Percentiles rank a stretch among this genome's conserved stretches.
These are phyloP conservation scores for Zoanthus solanderi DNA, from an alignment of 92 coral and sea anemone genomes.

Conservation along the genomic window DNA sequence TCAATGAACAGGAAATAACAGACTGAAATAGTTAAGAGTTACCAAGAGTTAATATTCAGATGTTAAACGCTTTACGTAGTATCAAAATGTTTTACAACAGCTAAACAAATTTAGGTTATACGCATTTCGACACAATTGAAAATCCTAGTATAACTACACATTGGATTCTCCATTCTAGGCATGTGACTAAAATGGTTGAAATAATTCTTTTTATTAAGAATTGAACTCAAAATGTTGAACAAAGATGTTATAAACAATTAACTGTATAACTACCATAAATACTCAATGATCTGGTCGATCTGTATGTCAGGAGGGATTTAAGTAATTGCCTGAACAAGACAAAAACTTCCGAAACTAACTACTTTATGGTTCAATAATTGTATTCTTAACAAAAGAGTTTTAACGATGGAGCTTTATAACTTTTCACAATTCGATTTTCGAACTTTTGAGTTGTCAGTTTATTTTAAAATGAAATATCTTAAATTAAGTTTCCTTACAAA, in stretches of 20 bases:
- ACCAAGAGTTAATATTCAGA: conserved; percentile 1
- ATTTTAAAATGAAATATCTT: conserved; percentile 37
- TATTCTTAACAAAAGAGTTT: conserved; percentile 45
- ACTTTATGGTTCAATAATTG: conserved; percentile 45
- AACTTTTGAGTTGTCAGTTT: neutral
- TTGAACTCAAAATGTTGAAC: neutral
- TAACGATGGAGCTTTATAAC: conserved; percentile 36
- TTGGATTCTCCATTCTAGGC: neutral
- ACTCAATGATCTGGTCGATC: conserved; percentile 35
- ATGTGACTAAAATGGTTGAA: neutral
- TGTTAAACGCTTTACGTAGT: neutral
- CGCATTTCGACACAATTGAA: neutral
- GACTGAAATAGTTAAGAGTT: neutral
- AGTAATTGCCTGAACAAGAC: conserved; percentile 45
- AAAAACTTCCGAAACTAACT: conserved; percentile 48
- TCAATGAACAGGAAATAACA: conserved; percentile 30
- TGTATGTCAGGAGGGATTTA: conserved; percentile 41
- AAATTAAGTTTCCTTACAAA: conserved; percentile 42
- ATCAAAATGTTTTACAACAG: neutral
- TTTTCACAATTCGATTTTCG: conserved; percentile 10
- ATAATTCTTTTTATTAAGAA: conserved; percentile 16
- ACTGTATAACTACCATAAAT: neutral
- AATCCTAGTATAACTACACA: neutral
- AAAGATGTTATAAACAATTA: conserved; percentile 2
- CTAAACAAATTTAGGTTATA: neutral